Conservation (phyloP, 2,797 vertebrate genomes). For the Heliangelus exortis region DNA sequence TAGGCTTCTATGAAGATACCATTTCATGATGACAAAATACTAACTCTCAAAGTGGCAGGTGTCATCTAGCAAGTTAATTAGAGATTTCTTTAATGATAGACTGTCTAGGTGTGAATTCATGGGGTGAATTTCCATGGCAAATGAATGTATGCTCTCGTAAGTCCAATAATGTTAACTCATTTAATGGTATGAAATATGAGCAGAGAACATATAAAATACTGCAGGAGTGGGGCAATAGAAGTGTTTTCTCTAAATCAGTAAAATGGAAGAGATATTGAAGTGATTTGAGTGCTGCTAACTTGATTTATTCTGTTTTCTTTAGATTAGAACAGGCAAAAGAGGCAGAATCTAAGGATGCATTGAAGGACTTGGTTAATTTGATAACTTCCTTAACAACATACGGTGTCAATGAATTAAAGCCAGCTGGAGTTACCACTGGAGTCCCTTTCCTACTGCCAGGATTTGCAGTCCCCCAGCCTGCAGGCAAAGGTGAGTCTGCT, state of each 20-base stretch:
- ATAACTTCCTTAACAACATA: conserved; percentile 95
- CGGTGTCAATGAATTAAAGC: conserved; percentile 92
- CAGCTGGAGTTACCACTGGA: conserved; percentile 92
- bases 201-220: neutral
- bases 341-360: conserved; percentile 93
- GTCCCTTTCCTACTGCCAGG: conserved; percentile 96
- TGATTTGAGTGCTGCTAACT: neutral
- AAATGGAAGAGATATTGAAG: neutral
- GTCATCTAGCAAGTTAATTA: neutral
- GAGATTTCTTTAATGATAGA: neutral
- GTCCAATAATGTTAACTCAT: neutral
- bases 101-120: neutral
- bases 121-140: neutral
- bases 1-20: neutral
- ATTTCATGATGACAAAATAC: neutral
- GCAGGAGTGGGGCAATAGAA: neutral
- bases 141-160: neutral
- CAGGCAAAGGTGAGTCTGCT: conserved; percentile 89
- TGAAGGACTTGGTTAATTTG: conserved; percentile 96
- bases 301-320: conserved; percentile 5
- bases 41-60: neutral
- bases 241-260: neutral
- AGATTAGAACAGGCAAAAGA: conserved; percentile 98
- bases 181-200: neutral
- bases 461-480: conserved; percentile 93